These are phyloP conservation scores for Amphimallon solstitiale DNA, from an alignment of 2,888 invertebrate genomes.

Conservation along the genomic window DNA sequence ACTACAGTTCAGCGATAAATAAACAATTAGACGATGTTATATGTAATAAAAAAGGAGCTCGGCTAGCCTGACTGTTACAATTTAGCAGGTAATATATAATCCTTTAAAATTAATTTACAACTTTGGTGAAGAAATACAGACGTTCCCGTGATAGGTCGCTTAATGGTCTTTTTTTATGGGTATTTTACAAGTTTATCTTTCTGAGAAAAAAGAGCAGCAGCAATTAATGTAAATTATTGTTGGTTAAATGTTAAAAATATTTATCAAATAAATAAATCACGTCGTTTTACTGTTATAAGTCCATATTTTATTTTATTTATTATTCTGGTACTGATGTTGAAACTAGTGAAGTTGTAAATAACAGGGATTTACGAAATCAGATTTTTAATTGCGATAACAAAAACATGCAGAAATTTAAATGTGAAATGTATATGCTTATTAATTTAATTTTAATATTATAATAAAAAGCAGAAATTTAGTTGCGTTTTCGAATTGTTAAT, in stretches of 20 bases:
- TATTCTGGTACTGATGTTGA: no score
- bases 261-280: slow-evolving; percentile 19
- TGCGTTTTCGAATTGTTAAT: no score
- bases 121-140: slow-evolving; percentile 33
- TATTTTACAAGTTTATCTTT: slow-evolving; percentile 18
- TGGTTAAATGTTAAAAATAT: not conserved
- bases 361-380: no score
- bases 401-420: no score
- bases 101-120: slow-evolving; percentile 38
- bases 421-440: no score
- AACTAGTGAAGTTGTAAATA: no score
- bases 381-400: no score
- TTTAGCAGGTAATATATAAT: slow-evolving; percentile 36
- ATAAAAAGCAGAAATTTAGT: no score
- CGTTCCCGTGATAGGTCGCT: slow-evolving; percentile 6
- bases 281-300: no score
- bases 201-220: slow-evolving; percentile 1
- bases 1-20: slow-evolving; percentile 36
- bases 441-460: no score
- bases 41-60: slow-evolving; percentile 26
- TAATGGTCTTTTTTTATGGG: slow-evolving; percentile 4
- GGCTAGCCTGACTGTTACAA: slow-evolving; percentile 23
- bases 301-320: no score
- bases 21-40: slow-evolving; percentile 37
- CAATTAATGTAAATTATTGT: not conserved